Conservation (phyloP, 2,888 invertebrate genomes). For the Dryobotodes eremita region DNA sequence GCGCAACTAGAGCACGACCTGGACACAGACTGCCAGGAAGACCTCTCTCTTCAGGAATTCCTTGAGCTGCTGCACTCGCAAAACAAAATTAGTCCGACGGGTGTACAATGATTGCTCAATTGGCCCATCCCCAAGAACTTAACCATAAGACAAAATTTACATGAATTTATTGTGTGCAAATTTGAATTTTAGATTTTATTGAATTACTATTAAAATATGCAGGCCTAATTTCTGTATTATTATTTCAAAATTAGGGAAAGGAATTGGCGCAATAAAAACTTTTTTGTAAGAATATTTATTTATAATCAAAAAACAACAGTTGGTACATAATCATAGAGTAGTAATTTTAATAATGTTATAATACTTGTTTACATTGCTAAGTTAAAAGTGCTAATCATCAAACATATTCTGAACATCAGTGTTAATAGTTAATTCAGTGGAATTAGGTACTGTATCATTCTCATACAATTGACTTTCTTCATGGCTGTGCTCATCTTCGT, state of each 20-base stretch:
- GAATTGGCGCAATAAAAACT: conserved; percentile 8
- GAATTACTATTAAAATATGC: conserved; percentile 76
- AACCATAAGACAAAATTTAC: conserved; percentile 78
- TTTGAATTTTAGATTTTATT: conserved; percentile 84
- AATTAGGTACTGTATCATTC: conserved; percentile 83
- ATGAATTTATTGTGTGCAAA: conserved; percentile 87
- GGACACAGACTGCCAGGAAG: conserved; percentile 89
- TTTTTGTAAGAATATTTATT: conserved; percentile 40
- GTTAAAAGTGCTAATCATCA: conserved; percentile 75
- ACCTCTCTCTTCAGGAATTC: conserved; percentile 88
- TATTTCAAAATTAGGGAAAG: conserved; percentile 48
- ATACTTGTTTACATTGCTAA: conserved; percentile 3
- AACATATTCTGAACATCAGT: conserved; percentile 86
- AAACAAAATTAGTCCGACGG: conserved; percentile 84
- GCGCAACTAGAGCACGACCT: conserved; percentile 88
- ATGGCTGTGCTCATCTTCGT: conserved; percentile 76
- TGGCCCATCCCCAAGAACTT: conserved; percentile 52
- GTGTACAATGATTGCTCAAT: conserved; percentile 81
- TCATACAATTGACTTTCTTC: conserved; percentile 86
- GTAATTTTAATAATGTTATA: not conserved
- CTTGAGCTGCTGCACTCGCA: conserved; percentile 88
- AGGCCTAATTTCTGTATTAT: conserved; percentile 69
- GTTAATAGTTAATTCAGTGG: conserved; percentile 80
- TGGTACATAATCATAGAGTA: not conserved
- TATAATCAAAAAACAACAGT: conserved; percentile 10